Base-by-base conservation (phyloP, 2,888 invertebrate genomes). In the Megastigmus dorsalis region DNA sequence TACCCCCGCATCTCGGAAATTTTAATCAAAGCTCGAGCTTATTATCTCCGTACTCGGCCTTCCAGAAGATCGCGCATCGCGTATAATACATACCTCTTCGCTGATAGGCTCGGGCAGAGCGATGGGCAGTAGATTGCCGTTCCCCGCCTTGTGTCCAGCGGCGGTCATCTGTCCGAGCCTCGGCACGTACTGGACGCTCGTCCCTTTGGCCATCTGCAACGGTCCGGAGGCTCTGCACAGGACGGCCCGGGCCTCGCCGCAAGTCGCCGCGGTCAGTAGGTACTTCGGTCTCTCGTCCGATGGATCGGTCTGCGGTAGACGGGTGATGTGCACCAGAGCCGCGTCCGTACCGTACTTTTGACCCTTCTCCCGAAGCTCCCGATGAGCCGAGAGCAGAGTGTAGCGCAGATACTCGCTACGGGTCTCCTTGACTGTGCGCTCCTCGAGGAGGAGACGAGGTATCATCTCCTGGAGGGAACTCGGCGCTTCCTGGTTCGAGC, bases 351-450 rank as follows among this genome's bases (percentile, higher is more conserved):
- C 94, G 82, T 93, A 93, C 82, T 92, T 92, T 80, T 93, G 93
- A 0, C 94, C 93, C 81, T 92, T 93, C 81, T 94, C 93, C 82
- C 93, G 93, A 33, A 95, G 87, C 80, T 95, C 94, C 62, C 94
- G 91, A 82, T 95, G 95, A 0, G 95, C 93, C 18, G 95, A 93
- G 7, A 96, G 88, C 78, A 96, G 90, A 0, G 95, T 95, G 85
- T 95, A 95, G 84, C 95, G 95, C 91, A 96, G 92, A 80, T 95
- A 96, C 82, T 95, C 95, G 68, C 91, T 91, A 0, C 93, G 92
- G 0, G 94, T 95, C 87, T 95, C 95, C 84, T 94, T 94, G 3
- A 95, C 92, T 0, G 95, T 93, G 78, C 93, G 91, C 87, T 96
- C 95, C 87, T 95, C 95, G 18, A 95, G 89, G 20, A 95, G 88